Conservation (phyloP, 2,113 vertebrate genomes). For the Fulica atra region DNA sequence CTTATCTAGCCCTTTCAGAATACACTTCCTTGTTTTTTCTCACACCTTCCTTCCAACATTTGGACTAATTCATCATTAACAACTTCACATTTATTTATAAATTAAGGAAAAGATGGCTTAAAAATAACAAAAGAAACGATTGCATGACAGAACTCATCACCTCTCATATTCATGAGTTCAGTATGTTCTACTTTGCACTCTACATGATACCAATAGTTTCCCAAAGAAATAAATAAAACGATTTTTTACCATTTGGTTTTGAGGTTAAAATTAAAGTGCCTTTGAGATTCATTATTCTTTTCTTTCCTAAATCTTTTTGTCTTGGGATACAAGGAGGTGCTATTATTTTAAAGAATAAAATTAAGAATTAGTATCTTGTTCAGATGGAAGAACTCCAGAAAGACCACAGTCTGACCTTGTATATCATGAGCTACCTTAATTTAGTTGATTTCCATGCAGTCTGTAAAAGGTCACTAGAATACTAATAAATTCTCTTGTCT, state of each 20-base stretch:
- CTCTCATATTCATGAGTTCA: neutral
- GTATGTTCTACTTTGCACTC: neutral
- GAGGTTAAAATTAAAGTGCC: neutral
- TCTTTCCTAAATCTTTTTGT: neutral
- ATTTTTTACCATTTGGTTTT: neutral
- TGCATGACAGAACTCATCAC: neutral
- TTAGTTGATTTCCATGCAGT: conserved; percentile 39
- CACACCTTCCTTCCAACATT: neutral
- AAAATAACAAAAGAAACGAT: neutral
- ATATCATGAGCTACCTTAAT: conserved; percentile 17
- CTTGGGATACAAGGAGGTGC: neutral
- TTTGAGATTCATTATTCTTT: neutral
- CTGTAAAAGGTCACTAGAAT: conserved; percentile 45
- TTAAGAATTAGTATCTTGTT: neutral
- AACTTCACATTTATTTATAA: neutral
- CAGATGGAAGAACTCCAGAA: conserved; percentile 17
- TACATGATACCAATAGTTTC: neutral
- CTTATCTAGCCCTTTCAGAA: neutral
- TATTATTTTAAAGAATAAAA: neutral
- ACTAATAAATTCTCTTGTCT: conserved; percentile 27
- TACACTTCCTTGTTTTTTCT: neutral
- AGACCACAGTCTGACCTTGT: neutral
- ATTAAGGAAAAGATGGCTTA: neutral
- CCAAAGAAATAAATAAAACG: neutral
- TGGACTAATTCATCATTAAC: neutral